Evolutionary conservation across 2,797 vertebrate species (phyloP).

Genomic region (Danio aesculapii): DNA sequence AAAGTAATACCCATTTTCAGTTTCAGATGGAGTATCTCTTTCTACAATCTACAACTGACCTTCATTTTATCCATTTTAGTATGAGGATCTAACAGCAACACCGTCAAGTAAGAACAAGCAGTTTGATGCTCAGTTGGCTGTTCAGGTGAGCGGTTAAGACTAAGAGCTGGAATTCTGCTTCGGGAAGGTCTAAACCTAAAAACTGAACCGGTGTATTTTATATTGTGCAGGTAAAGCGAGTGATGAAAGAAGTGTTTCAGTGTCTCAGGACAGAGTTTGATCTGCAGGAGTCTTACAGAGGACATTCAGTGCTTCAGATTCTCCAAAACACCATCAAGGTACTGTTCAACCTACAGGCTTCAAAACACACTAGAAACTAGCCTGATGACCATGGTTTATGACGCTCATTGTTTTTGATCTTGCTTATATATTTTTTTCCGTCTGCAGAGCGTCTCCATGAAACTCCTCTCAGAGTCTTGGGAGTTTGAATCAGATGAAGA

Average conservation of each 20-base stretch:
- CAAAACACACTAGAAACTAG: neutral
- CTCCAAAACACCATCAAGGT: conserved; percentile 86
- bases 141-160: conserved; percentile 15
- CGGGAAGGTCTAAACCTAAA: neutral
- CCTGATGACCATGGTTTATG: neutral
- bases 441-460: conserved; percentile 39
- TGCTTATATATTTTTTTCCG: neutral
- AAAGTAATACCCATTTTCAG: too few species aligned
- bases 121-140: conserved; percentile 64
- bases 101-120: conserved; percentile 60
- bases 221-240: conserved; percentile 80
- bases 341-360: conserved; percentile 21
- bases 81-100: conserved; percentile 70
- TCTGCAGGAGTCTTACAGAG: conserved; percentile 78
- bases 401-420: neutral
- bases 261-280: conserved; percentile 80
- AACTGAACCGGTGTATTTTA: neutral
- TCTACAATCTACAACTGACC: neutral
- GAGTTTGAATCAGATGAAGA: conserved; percentile 29
- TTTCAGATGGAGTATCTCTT: neutral
- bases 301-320: conserved; percentile 75
- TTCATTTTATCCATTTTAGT: conserved; percentile 65
- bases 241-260: conserved; percentile 85
- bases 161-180: neutral
- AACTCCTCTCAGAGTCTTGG: conserved; percentile 22